A percentile compares a stretch with the other conserved stretches of the same genome.
Conservation (phyloP, 2,113 vertebrate species). For the Anolis carolinensis region DNA sequence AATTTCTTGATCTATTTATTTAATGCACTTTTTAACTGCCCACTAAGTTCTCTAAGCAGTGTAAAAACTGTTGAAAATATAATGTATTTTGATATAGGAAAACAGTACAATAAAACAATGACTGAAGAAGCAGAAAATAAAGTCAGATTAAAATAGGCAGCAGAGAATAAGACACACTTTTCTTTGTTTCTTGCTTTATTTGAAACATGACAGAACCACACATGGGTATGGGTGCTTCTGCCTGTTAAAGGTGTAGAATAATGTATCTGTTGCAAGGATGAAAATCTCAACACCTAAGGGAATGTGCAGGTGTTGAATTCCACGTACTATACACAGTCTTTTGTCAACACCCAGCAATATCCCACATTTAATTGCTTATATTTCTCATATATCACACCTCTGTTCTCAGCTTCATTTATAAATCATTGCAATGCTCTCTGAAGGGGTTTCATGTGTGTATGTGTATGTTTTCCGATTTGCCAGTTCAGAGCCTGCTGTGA, state of each 20-base stretch:
- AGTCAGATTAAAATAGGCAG: too few species aligned
- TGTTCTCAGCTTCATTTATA: conserved; percentile 28
- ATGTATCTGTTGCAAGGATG: conserved; percentile 15
- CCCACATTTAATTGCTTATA: conserved; percentile 34
- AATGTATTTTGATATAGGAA: too few species aligned
- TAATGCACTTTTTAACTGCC: too few species aligned
- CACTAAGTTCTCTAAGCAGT: too few species aligned
- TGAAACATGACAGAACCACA: conserved; percentile 8
- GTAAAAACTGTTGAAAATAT: too few species aligned
- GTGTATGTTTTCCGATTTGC: conserved; percentile 9
- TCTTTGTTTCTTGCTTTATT: conserved; percentile 1
- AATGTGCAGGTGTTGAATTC: conserved; percentile 27
- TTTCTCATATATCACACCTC: conserved; percentile 31
- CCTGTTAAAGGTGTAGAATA: conserved; percentile 25
- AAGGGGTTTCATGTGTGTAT: not conserved
- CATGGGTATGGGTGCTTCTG: not conserved
- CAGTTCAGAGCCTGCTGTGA: conserved; percentile 10
- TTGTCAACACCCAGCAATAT: conserved; percentile 31
- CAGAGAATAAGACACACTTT: not conserved
- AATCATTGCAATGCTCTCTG: conserved; percentile 25
- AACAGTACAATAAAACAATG: too few species aligned
- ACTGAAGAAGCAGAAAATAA: too few species aligned
- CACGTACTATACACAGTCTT: conserved; percentile 17
- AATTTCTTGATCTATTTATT: too few species aligned
- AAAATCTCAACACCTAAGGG: conserved; percentile 13